Base-by-base conservation (phyloP, 2,888 invertebrate species). In the Sinhomidia bicolor region DNA sequence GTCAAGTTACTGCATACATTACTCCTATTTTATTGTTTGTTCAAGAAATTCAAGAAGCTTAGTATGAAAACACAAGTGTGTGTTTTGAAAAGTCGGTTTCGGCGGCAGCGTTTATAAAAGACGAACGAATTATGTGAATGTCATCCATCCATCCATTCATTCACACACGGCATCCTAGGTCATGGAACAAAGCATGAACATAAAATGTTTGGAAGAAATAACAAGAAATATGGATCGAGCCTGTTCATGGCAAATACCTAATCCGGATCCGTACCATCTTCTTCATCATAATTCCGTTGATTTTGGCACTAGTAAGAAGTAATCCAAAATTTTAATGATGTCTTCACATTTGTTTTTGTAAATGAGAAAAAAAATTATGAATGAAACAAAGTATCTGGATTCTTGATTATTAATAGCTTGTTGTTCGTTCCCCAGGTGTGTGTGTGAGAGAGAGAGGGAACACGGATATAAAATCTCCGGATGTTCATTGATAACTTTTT, bases 401-500 rank as follows among this genome's bases (percentile, higher is more conserved):
- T 17, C n/a, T 17, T 1, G 2, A 54, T 54, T 54, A 17, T 54
- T 17, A 17, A n/a, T n/a, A 54, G n/a, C 54, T 17, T 17, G 6
- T 17, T 17, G 17, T 17, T 17, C 3, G 17, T 7, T 54, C 1
- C 44, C 1, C 44, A 47, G 44, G 44, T 47, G 44, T 47, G 44
- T n/a, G n/a, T n/a, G n/a, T n/a, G n/a, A n/a, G n/a, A n/a, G n/a
- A n/a, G n/a, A n/a, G 10, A 47, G 7, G 5, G 9, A 47, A 47
- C 44, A 47, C 36, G 7, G 7, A 36, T 36, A 20, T 26, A 26
- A 20, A 26, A 65, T 65, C 14, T 29, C 65, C 65, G 65, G 65
- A 65, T 65, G 65, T 65, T 65, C 65, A 65, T 65, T 65, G 65
- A 65, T 12, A 65, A 65, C 65, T 65, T 65, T 65, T 54, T 54